phyloP scores from a whole-genome alignment of 2,113 vertebrate genomes.

The Ptilonorhynchus violaceus region DNA sequence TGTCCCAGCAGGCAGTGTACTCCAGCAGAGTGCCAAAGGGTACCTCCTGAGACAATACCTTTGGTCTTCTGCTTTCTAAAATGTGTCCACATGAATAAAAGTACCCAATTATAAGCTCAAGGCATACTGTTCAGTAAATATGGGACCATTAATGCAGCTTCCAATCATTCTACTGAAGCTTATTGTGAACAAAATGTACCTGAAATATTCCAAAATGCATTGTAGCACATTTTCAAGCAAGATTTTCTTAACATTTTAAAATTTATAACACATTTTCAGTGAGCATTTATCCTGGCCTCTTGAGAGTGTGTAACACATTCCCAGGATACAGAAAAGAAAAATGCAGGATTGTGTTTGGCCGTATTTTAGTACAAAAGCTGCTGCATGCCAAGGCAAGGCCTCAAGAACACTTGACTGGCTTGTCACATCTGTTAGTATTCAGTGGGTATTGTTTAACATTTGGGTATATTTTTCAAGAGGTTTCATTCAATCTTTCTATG shows the following conservation, averaged over 20 bases:
- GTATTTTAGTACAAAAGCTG: neutral
- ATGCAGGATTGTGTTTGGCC: neutral
- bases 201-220: neutral
- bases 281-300: neutral
- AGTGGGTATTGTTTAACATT: constrained; percentile 4
- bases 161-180: neutral
- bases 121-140: neutral
- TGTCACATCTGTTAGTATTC: constrained; percentile 30
- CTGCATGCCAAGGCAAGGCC: neutral
- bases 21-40: neutral
- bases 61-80: neutral
- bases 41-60: neutral
- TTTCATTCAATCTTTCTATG: neutral
- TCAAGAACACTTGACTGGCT: neutral
- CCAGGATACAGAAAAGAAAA: neutral
- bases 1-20: neutral
- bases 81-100: neutral
- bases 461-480: neutral
- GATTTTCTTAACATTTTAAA: neutral
- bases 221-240: neutral
- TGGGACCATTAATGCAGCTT: neutral
- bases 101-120: neutral
- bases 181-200: neutral
- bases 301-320: neutral
- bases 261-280: neutral